Conservation (phyloP, 2,797 vertebrate species). For the Lutra lutra region DNA sequence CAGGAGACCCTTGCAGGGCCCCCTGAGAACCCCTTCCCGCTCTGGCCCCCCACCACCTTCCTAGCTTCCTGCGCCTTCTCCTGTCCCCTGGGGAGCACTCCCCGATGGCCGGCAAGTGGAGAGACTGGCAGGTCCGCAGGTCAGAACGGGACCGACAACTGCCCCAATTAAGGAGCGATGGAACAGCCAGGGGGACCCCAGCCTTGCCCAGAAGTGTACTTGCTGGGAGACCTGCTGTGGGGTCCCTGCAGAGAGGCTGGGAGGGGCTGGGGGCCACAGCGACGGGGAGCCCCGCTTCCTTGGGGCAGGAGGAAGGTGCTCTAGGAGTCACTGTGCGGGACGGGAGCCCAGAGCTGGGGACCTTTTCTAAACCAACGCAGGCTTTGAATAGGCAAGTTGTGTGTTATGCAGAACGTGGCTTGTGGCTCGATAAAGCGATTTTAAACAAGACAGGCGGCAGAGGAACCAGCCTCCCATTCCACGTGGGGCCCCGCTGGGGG, state of each 20-base stretch:
- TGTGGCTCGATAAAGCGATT: no score
- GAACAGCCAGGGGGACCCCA: not conserved
- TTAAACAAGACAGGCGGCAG: not conserved
- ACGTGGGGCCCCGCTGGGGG: no score
- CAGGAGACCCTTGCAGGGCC: not conserved
- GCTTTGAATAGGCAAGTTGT: rapidly evolving
- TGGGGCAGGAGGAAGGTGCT: not conserved
- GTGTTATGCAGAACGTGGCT: rapidly evolving
- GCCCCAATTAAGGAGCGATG: not conserved
- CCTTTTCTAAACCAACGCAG: rapidly evolving
- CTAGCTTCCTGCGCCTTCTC: not conserved
- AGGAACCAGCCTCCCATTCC: no score
- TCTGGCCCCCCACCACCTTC: not conserved
- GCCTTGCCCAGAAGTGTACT: not conserved
- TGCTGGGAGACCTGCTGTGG: not conserved
- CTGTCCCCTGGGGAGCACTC: not conserved
- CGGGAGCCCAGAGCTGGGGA: rapidly evolving
- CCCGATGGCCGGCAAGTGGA: rapidly evolving
- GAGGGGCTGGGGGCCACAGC: not conserved
- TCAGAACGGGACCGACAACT: no score
- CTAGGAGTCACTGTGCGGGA: not conserved
- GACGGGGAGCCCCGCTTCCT: not conserved
- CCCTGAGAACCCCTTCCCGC: not conserved
- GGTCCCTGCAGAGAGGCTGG: not conserved
- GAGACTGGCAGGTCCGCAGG: rapidly evolving